phyloP scores from a whole-genome alignment of 2,113 vertebrate genomes.

The Casuarius casuarius region DNA sequence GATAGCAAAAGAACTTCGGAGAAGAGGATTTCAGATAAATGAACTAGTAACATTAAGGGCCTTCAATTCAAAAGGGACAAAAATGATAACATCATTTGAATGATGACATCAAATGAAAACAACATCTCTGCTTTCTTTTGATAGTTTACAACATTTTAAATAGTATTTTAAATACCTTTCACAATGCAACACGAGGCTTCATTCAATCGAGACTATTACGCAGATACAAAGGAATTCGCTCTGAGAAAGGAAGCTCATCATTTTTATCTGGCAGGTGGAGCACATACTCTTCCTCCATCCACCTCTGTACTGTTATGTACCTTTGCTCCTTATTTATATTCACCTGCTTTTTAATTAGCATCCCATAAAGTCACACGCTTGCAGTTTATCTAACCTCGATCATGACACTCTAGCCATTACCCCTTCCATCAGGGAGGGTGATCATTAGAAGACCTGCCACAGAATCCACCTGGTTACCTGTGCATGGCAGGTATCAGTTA shows the following conservation, averaged over 20 bases:
- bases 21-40: neutral
- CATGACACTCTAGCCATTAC: neutral
- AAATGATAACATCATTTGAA: neutral
- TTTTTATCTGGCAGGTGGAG: neutral
- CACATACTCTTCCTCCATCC: neutral
- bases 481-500: neutral
- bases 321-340: neutral
- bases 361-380: neutral
- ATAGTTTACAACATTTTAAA: constrained; percentile 1
- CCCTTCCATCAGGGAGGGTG: neutral
- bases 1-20: neutral
- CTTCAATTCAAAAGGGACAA: neutral
- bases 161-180: neutral
- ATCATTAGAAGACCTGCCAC: neutral
- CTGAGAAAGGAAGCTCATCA: neutral
- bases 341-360: neutral
- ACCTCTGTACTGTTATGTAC: neutral
- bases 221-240: neutral
- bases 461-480: neutral
- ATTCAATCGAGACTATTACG: neutral
- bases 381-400: neutral
- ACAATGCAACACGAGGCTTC: neutral
- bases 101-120: neutral
- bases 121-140: constrained; percentile 1
- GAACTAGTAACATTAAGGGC: neutral